Evolutionary conservation across 2,113 vertebrate genomes (phyloP).

Genomic region (Nesogale talazaci): DNA sequence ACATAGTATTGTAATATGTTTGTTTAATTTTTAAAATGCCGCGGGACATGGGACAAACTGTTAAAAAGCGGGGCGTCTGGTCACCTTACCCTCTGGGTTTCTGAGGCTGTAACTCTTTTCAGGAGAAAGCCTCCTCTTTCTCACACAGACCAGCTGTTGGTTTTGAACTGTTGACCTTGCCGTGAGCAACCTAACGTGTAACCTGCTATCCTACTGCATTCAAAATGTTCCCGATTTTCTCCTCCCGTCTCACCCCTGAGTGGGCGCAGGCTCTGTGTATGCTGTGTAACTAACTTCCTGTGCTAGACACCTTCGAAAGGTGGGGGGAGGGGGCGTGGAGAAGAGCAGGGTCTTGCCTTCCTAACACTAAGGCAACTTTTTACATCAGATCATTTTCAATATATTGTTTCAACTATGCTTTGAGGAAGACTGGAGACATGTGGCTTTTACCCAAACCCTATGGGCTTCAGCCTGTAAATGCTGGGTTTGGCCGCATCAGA

Average conservation of each 20-base stretch:
- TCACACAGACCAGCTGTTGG: no score
- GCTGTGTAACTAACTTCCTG: background rate
- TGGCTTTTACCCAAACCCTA: background rate
- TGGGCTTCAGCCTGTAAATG: background rate
- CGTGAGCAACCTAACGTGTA: no score
- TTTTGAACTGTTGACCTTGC: no score
- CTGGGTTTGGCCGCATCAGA: background rate
- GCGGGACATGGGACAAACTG: no score
- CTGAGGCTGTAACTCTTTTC: no score
- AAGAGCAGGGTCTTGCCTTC: background rate
- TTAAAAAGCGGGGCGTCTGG: no score
- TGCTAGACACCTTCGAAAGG: background rate
- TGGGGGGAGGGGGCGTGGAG: background rate
- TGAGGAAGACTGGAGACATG: background rate
- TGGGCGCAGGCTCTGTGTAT: background rate
- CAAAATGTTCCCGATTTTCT: background rate
- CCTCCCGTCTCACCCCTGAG: background rate
- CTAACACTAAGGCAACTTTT: background rate
- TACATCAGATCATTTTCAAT: background rate
- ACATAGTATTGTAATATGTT: no score
- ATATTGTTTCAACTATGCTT: background rate
- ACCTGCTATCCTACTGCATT: no score
- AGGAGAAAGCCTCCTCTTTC: no score
- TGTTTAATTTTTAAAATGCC: no score
- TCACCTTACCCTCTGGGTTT: no score